phyloP scores from a whole-genome alignment of 2,888 invertebrate genomes.

The Metacarcinus magister region DNA sequence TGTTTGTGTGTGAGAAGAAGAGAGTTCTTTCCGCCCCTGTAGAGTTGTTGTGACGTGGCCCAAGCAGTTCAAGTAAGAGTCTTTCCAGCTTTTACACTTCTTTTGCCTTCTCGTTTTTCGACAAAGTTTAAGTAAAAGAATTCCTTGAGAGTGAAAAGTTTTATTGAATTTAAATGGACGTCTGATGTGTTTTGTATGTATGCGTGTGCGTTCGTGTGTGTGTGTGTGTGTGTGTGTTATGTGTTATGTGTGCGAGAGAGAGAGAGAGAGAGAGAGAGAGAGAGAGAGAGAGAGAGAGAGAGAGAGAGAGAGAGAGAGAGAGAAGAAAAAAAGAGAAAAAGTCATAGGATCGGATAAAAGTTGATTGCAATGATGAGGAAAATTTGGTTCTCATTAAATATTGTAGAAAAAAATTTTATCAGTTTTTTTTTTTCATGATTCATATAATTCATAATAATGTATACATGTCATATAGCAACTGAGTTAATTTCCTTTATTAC shows the following conservation, averaged over 20 bases:
- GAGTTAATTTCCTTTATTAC: no score
- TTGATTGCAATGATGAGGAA: no score
- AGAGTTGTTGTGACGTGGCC: not conserved
- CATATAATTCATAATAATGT: no score
- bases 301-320: no score
- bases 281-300: no score
- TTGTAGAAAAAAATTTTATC: no score
- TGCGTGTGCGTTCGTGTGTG: not conserved
- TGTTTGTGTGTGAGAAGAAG: not conserved
- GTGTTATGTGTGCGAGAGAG: not conserved
- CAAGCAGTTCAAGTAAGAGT: not conserved
- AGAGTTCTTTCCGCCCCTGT: not conserved
- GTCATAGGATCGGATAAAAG: no score
- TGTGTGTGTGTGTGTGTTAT: conserved; percentile 19
- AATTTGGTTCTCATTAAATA: no score
- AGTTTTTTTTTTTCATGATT: no score
- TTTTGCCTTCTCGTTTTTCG: not conserved
- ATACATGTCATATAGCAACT: no score
- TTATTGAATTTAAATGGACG: conserved; percentile 45
- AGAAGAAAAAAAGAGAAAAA: no score
- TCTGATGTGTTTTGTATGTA: not conserved
- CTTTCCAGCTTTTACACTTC: not conserved
- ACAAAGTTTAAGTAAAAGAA: conserved; percentile 32
- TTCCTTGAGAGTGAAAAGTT: conserved; percentile 28
- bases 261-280: no score